These are phyloP conservation scores for Anagyrus pseudococci DNA, from an alignment of 2,888 invertebrate species.

Conservation along the genomic window DNA sequence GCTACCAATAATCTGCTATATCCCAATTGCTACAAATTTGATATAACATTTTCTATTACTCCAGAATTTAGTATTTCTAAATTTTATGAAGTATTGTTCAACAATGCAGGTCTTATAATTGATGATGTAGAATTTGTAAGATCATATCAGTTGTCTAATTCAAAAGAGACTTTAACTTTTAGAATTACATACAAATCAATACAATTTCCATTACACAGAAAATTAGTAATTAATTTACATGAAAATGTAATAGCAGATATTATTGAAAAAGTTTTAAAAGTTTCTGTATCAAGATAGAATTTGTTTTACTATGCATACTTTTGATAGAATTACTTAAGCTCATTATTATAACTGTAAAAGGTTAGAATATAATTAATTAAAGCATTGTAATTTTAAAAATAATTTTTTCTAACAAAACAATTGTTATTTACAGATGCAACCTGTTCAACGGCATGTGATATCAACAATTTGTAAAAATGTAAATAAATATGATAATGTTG, in stretches of 20 bases:
- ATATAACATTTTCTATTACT: slow-evolving; percentile 52
- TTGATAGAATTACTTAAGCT: not conserved
- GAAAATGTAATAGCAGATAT: slow-evolving; percentile 51
- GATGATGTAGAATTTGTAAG: slow-evolving; percentile 51
- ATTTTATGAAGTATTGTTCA: slow-evolving; percentile 52
- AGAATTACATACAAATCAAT: slow-evolving; percentile 58
- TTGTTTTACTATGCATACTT: not conserved
- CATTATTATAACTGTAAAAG: slow-evolving; percentile 10
- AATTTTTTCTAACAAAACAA: slow-evolving; percentile 5
- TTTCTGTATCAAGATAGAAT: slow-evolving; percentile 38
- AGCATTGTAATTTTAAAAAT: not conserved
- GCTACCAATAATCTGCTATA: slow-evolving; percentile 31
- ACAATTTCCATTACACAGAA: slow-evolving; percentile 53
- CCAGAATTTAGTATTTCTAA: slow-evolving; percentile 43
- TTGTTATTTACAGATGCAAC: slow-evolving; percentile 33
- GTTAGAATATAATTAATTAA: slow-evolving; percentile 13
- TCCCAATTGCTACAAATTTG: slow-evolving; percentile 51
- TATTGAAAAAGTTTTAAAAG: slow-evolving; percentile 44
- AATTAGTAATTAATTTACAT: slow-evolving; percentile 56
- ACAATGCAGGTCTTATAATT: slow-evolving; percentile 54
- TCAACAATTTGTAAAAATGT: slow-evolving; percentile 14
- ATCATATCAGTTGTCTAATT: slow-evolving; percentile 49
- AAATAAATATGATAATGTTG: slow-evolving; percentile 3
- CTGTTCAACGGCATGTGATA: slow-evolving; percentile 10
- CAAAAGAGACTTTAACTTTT: slow-evolving; percentile 51